phyloP scores from a whole-genome alignment of 2,113 vertebrate genomes.

The Aspidoscelis tigris region DNA sequence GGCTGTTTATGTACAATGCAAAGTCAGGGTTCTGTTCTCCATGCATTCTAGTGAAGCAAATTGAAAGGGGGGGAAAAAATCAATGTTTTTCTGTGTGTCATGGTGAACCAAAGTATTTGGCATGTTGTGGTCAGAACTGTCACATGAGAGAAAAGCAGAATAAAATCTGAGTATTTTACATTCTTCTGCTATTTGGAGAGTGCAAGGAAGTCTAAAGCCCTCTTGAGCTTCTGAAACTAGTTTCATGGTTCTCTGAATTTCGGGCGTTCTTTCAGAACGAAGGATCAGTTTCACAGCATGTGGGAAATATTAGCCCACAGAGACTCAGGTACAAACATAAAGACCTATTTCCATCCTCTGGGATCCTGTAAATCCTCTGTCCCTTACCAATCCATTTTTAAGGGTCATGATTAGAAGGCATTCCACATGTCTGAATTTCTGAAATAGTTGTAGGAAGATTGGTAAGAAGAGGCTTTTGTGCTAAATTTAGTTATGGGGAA shows the following conservation, averaged over 20 bases:
- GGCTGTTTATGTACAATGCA: not conserved
- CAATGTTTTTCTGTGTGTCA: too few species aligned
- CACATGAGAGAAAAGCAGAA: not conserved
- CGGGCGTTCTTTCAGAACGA: not conserved
- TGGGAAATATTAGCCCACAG: not conserved
- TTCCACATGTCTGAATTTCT: slow-evolving; percentile 21
- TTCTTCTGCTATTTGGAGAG: not conserved
- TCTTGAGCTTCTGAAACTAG: not conserved
- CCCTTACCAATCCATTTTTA: not conserved
- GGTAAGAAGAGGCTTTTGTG: not conserved
- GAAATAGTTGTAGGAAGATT: not conserved
- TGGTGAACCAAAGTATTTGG: too few species aligned
- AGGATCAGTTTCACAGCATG: not conserved
- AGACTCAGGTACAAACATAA: not conserved
- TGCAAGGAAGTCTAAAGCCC: not conserved
- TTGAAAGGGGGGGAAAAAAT: not conserved
- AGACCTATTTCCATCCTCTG: not conserved
- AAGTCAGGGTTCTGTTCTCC: not conserved
- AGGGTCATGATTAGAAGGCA: not conserved
- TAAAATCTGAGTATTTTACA: not conserved
- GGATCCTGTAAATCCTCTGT: not conserved
- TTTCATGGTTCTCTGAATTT: not conserved
- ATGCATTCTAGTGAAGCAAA: not conserved
- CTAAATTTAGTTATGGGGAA: slow-evolving; percentile 4
- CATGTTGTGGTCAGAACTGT: not conserved